A percentile compares a stretch with the other conserved stretches of the same genome.
Evolutionary conservation across 2,113 vertebrate species (phyloP).

Genomic region (Myxocyprinus asiaticus): DNA sequence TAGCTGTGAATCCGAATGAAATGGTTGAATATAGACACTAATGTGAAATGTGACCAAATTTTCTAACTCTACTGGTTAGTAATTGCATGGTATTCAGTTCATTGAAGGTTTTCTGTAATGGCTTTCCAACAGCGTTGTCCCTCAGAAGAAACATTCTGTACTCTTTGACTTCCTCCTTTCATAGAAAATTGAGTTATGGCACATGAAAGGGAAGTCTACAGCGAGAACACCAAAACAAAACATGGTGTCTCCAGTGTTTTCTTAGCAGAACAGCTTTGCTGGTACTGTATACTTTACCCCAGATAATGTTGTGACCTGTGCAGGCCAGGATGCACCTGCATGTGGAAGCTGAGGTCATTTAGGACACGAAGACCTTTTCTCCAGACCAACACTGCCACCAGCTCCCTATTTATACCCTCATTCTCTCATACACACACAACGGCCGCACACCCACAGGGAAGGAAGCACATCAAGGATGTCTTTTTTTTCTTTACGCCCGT

Average conservation of each 20-base stretch:
- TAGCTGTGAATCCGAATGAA: no score
- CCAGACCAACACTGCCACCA: constrained; percentile 3
- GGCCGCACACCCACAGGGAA: neutral
- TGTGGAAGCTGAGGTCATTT: constrained; percentile 27
- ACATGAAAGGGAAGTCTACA: neutral
- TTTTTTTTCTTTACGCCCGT: neutral
- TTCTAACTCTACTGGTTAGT: no score
- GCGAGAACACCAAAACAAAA: constrained; percentile 15
- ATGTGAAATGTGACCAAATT: no score
- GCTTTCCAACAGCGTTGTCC: no score
- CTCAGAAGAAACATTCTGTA: neutral
- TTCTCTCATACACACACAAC: neutral
- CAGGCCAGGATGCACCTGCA: constrained; percentile 53
- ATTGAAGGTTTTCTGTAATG: neutral
- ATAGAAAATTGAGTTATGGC: neutral
- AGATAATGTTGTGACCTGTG: constrained; percentile 6
- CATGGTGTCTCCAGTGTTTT: constrained; percentile 16
- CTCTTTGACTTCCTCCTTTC: constrained; percentile 11
- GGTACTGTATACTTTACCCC: neutral
- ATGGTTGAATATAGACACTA: no score
- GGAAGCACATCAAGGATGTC: constrained; percentile 29
- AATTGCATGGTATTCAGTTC: no score
- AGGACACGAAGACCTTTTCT: constrained; percentile 16
- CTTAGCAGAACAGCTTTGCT: neutral
- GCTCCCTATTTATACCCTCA: constrained; percentile 43